Percentiles rank a stretch among this genome's conserved stretches.
Evolutionary conservation across 2,888 invertebrate species (phyloP).

Genomic region (Ellobium chinense): DNA sequence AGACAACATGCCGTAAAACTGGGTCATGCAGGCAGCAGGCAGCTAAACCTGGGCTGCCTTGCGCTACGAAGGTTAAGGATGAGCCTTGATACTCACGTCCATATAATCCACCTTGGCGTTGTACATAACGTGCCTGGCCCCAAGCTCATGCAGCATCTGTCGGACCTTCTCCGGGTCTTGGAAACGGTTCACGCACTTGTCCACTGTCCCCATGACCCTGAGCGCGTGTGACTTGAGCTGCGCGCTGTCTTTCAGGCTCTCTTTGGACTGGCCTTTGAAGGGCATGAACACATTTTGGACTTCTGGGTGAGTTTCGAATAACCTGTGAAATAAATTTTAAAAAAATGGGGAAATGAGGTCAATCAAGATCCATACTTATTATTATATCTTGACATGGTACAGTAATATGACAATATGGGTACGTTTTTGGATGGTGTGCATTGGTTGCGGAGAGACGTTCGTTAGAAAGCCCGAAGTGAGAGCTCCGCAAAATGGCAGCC

Average conservation of each 20-base stretch:
- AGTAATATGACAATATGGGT: too few relatives aligned
- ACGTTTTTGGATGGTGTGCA: too few relatives aligned
- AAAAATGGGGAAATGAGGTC: too few relatives aligned
- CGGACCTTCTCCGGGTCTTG: constrained; percentile 81
- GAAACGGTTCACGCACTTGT: constrained; percentile 81
- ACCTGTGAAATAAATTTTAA: constrained; percentile 68
- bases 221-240: constrained; percentile 81
- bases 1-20: too few relatives aligned
- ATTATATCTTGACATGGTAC: too few relatives aligned
- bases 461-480: too few relatives aligned
- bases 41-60: too few relatives aligned
- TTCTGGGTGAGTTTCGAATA: constrained; percentile 82
- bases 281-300: constrained; percentile 81
- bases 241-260: constrained; percentile 80
- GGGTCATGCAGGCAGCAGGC: too few relatives aligned
- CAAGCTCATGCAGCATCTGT: constrained; percentile 80
- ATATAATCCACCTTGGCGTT: constrained; percentile 81
- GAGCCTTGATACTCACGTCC: constrained; percentile 80
- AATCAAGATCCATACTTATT: too few relatives aligned
- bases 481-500: too few relatives aligned
- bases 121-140: constrained; percentile 81
- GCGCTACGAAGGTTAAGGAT: too few relatives aligned
- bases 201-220: constrained; percentile 82
- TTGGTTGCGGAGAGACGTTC: too few relatives aligned
- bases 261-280: constrained; percentile 80